Evolutionary conservation across 2,888 invertebrate genomes (phyloP).

Genomic region (Onthophagus sagittarius): DNA sequence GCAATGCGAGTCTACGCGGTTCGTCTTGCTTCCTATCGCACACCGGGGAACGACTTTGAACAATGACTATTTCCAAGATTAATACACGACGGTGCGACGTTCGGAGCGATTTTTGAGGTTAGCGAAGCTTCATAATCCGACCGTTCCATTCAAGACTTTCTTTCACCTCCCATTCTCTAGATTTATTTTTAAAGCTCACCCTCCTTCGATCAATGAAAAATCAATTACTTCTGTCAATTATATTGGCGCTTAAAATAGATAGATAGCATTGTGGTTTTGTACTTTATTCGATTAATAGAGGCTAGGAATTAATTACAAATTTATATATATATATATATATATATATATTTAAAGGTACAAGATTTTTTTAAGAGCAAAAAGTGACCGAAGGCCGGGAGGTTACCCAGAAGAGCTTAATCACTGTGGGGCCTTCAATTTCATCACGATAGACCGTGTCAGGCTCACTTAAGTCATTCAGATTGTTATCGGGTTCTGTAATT

Average conservation of each 20-base stretch:
- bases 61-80: neutral
- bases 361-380: neutral
- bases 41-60: neutral
- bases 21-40: neutral
- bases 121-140: neutral
- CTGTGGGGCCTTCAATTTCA: conserved; percentile 18
- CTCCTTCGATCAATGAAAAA: neutral
- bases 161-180: neutral
- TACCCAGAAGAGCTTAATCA: neutral
- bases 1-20: neutral
- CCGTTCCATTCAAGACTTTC: neutral
- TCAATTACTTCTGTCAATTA: neutral
- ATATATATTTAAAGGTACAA: neutral
- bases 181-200: neutral
- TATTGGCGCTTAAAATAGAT: neutral
- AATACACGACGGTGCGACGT: neutral
- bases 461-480: conserved; percentile 23
- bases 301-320: no score
- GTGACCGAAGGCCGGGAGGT: neutral
- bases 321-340: no score
- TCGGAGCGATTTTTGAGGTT: neutral
- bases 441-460: conserved; percentile 14
- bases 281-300: no score
- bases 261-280: neutral
- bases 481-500: conserved; percentile 21